Conservation (phyloP, 2,797 vertebrate genomes). For the Champsocephalus gunnari region DNA sequence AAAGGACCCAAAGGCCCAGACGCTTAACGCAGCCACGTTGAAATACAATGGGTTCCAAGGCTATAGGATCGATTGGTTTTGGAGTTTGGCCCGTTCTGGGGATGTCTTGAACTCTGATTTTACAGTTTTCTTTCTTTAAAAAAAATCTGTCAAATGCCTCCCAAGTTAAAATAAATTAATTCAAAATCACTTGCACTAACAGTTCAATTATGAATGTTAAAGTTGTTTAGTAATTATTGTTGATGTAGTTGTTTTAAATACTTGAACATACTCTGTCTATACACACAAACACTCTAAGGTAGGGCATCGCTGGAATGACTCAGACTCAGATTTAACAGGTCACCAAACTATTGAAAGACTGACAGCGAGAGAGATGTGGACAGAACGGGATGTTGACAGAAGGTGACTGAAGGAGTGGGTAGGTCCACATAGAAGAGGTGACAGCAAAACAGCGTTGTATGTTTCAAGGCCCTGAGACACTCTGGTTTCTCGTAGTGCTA, state of each 20-base stretch:
- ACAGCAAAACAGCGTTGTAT: constrained; percentile 46
- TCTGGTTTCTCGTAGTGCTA: constrained; percentile 46
- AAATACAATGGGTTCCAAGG: too few species aligned
- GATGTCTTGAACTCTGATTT: background rate
- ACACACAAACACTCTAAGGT: background rate
- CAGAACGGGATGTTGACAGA: constrained; percentile 11
- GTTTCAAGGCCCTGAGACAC: constrained; percentile 37
- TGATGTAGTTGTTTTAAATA: background rate
- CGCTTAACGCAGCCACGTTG: too few species aligned
- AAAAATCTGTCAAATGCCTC: too few species aligned
- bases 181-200: background rate
- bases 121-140: background rate
- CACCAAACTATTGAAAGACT: constrained; percentile 21
- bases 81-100: background rate
- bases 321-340: constrained; percentile 11
- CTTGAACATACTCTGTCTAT: background rate
- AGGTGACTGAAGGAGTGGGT: constrained; percentile 43
- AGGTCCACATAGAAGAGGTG: constrained; percentile 42
- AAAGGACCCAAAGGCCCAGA: too few species aligned
- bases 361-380: constrained; percentile 9
- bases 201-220: background rate
- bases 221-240: background rate
- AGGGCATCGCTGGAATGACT: constrained; percentile 3
- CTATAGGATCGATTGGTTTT: background rate
- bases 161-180: background rate